phyloP scores from a whole-genome alignment of 2,888 invertebrate species.

The Dastarcus helophoroides region DNA sequence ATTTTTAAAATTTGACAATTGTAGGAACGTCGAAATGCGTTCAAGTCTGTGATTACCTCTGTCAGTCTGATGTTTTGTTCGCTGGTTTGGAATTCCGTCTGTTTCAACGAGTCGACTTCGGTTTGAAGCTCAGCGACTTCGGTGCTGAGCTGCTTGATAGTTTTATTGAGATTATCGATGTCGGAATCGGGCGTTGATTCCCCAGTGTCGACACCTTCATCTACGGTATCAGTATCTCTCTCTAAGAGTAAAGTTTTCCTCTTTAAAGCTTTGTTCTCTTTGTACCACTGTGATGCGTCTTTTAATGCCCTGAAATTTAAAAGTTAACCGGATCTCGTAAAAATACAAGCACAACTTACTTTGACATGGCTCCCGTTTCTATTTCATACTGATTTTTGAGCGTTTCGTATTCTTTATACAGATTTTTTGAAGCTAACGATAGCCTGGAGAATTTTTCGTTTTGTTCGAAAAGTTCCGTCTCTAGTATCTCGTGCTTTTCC shows the following conservation, averaged over 20 bases:
- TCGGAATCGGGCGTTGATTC: conserved; percentile 47
- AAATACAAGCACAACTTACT: no score
- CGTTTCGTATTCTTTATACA: conserved; percentile 63
- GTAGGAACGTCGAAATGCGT: neutral
- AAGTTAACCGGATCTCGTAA: neutral
- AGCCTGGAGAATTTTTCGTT: conserved; percentile 51
- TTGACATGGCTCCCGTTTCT: conserved; percentile 62
- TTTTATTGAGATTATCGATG: conserved; percentile 56
- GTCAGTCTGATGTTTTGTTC: conserved; percentile 48
- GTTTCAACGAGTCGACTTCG: conserved; percentile 49
- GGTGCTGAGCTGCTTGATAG: conserved; percentile 50
- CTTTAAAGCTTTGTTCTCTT: conserved; percentile 61
- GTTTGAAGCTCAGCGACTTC: conserved; percentile 56
- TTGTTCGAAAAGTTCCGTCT: conserved; percentile 48
- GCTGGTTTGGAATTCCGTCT: conserved; percentile 61
- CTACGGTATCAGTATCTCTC: conserved; percentile 48
- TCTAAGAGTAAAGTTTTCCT: conserved; percentile 53
- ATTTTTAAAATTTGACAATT: conserved; percentile 3
- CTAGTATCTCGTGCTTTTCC: conserved; percentile 48
- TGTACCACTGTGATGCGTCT: conserved; percentile 63
- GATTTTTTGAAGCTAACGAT: conserved; percentile 54
- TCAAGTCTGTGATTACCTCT: conserved; percentile 34
- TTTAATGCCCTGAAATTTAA: conserved; percentile 48
- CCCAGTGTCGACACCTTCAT: conserved; percentile 37
- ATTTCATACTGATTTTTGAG: conserved; percentile 62